Base-by-base conservation (phyloP, 1,140 invertebrate genomes). In the Sarcophaga bullata region DNA sequence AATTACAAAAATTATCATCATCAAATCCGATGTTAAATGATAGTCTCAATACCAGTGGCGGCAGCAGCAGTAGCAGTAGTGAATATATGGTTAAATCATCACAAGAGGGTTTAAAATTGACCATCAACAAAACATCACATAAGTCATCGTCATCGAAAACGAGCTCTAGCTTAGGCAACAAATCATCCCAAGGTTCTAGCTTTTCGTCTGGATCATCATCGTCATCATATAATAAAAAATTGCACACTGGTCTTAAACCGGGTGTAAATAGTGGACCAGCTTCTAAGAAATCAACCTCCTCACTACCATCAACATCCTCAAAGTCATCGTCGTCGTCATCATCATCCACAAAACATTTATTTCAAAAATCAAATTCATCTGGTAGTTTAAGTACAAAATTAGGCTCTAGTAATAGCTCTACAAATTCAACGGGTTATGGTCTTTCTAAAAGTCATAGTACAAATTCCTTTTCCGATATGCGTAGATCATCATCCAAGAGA, bases 1-100 rank as follows among this genome's bases (percentile, higher is more conserved):
- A 82, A 48, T 68, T 68, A 68, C 9, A 19, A 19, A 68, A 17
- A 68, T 19, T 19, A 10, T 68, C 62, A 17, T 19, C 62, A 1
- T 68, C 17, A 3, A 19, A n/a, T 19, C 15, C 15, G 6, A 17
- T 19, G 17, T 17, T 25, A 17, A 19, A 17, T 68, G 62, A 68
- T 19, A 68, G 15, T 68, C 62, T 68, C 9, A 68, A 68, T 25
- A 68, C 62, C n/a, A 68, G 62, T 54, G 68, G 37, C 25, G 76
- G 80, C 73, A 73, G 54, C 68, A 82, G 81, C 46, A 83, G 83
- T 47, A 76, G 25, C 13, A 85, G 84, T 68, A 85, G 88, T 1
- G 96, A 97, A 85, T 97, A 97, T 85, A 96, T 96, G 93, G 94
- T 96, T 0, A 96, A 96, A 86, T 94, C 94, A 50, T 96, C 95